Base-by-base conservation (phyloP, 2,797 vertebrate genomes). In the Lerista edwardsae region DNA sequence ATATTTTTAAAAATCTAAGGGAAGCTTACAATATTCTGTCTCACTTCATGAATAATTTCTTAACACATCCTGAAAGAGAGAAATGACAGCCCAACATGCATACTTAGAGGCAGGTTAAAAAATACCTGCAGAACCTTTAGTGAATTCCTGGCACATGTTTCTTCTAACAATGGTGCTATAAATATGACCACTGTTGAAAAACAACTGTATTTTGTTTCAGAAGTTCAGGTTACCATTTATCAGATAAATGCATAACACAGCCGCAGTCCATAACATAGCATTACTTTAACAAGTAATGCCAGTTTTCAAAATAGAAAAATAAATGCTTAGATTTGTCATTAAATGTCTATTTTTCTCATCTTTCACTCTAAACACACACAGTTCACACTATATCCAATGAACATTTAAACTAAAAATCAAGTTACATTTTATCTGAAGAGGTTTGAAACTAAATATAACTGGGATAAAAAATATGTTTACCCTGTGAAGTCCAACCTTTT, bases 261-360 rank as follows among this genome's bases (percentile, higher is more conserved):
- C 89, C 90, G 88, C 89, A 88, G 85, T 87, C 89, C 80, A 88
- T 6, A 87, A 85, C 81, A 89, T 69, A 74, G 93, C 92, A 94
- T 88, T 93, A 89, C 84, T 92, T 88, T 91, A 91, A 80, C 88
- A 83, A 87, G 82, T 88, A 89, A 89, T 75, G 72, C 79, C 74
- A 92, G 85, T 75, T 89, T 90, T 92, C 93, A 84, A 62, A 90
- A 84, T 80, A 92, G 34, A 75, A 91, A n/a, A 94, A 80, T 72
- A 80, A 92, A 93, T 15, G 10, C 51, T 91, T 89, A 90, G 92
- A 93, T 95, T 84, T 93, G 86, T 93, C 85, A 89, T 86, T 75
- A 85, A 51, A 84, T 72, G 85, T 91, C 91, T 90, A 68, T 80
- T 77, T 89, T 92, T 87, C 41, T 79, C 2, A 9, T 62, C 83